Base-by-base conservation (phyloP, 2,888 invertebrate genomes). In the Theodoxus fluviatilis region DNA sequence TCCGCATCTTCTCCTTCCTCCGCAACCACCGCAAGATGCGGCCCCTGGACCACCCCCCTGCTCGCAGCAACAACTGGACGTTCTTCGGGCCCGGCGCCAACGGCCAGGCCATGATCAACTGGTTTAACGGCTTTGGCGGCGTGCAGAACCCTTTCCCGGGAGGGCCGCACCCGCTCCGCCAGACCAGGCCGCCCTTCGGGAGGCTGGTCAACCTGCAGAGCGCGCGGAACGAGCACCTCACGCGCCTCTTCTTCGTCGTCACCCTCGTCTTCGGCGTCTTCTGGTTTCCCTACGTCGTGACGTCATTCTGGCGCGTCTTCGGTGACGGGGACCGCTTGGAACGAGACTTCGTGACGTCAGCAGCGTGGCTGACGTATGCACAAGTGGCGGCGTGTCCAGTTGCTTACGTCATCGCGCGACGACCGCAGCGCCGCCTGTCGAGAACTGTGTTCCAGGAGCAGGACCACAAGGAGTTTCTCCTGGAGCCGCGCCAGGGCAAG, bases 81-180 rank as follows among this genome's bases (percentile, higher is more conserved):
- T 85, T 85, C 73, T 77, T 83, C 37, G 84, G 84, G 0, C 83
- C 81, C 0, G 83, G 83, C 28, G 83, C 81, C 6, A 82, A 82
- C 67, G 82, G 81, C 7, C 81, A 81, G 65, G 80, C 83, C 1
- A 74, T 82, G 40, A 78, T 82, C 22, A 82, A 83, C 71, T 79
- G 81, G 76, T 71, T 83, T 37, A 83, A 83, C 70, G 83, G 83
- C 0, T 81, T 83, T 68, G 78, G 80, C 0, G 75, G 76, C 3
- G 78, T 77, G 43, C 73, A 73, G 1, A 78, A 75, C 7, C 77
- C 76, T 7, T 75, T 76, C 65, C 79, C 78, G 0, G 75, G 78
- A 22, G 73, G 76, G 3, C 76, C 71, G 18, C 72, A 77, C 40
- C 73, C 79, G 18, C 76, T 75, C 33, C 68, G 71, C 9, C 75